Evolutionary conservation across 2,113 vertebrate genomes (phyloP).

Genomic region (Limanda limanda): DNA sequence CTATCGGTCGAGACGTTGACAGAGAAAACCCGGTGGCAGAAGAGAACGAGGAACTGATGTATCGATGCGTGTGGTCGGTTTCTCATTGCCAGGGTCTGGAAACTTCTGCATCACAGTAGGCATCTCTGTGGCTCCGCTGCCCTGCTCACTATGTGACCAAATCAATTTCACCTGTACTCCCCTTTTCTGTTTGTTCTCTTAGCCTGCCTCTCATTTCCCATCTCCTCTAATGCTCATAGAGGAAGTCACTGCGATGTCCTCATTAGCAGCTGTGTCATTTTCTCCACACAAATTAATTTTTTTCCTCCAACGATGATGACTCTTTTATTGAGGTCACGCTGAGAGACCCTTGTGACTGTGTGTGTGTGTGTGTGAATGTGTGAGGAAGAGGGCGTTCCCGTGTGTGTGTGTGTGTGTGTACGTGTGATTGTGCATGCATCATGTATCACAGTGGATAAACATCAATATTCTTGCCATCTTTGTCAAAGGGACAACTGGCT

Average conservation of each 20-base stretch:
- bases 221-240: constrained; percentile 29
- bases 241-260: constrained; percentile 47
- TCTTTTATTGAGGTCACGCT: constrained; percentile 76
- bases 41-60: constrained; percentile 54
- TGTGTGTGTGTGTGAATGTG: background rate
- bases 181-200: constrained; percentile 13
- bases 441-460: constrained; percentile 33
- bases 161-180: constrained; percentile 19
- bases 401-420: constrained; percentile 10
- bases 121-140: background rate
- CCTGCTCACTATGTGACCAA: constrained; percentile 1
- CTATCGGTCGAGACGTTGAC: constrained; percentile 52
- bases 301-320: constrained; percentile 58
- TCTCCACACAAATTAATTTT: constrained; percentile 58
- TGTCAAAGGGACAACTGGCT: constrained; percentile 41
- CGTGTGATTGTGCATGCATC: background rate
- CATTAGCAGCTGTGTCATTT: constrained; percentile 68
- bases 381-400: no score
- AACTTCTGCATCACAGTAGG: background rate
- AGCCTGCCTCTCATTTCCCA: constrained; percentile 12
- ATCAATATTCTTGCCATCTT: constrained; percentile 30
- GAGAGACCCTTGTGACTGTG: constrained; percentile 34
- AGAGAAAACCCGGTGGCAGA: constrained; percentile 58
- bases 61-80: constrained; percentile 30
- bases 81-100: constrained; percentile 18